Conservation (phyloP, 2,888 invertebrate genomes). For the Tenthredo mesomela region DNA sequence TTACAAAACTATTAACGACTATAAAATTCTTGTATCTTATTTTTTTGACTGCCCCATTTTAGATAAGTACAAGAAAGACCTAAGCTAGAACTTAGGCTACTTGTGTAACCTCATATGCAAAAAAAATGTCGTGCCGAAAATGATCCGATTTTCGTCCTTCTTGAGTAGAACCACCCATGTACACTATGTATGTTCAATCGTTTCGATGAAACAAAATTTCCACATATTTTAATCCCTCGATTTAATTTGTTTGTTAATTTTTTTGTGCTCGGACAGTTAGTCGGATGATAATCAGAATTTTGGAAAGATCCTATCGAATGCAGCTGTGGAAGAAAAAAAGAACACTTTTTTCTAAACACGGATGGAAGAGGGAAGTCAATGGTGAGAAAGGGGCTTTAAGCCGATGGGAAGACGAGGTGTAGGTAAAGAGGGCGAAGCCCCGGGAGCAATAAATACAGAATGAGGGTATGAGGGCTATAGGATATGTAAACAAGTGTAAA, state of each 20-base stretch:
- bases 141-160: no score
- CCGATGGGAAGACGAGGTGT: background rate
- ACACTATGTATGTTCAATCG: no score
- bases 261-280: background rate
- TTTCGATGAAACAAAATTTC: no score
- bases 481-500: conserved; percentile 18
- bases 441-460: conserved; percentile 18
- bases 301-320: background rate
- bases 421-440: conserved; percentile 1
- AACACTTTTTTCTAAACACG: background rate
- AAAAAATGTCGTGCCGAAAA: no score
- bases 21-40: no score
- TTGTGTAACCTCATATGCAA: no score
- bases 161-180: no score
- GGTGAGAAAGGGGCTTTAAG: background rate
- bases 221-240: background rate
- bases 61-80: no score
- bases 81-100: no score
- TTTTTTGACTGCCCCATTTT: no score
- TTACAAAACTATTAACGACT: no score
- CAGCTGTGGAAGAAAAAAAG: background rate
- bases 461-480: background rate
- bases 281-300: background rate
- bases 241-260: background rate
- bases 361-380: background rate